These are phyloP conservation scores for Chaetophractus vellerosus DNA, from an alignment of 2,797 vertebrate genomes.

Conservation along the genomic window DNA sequence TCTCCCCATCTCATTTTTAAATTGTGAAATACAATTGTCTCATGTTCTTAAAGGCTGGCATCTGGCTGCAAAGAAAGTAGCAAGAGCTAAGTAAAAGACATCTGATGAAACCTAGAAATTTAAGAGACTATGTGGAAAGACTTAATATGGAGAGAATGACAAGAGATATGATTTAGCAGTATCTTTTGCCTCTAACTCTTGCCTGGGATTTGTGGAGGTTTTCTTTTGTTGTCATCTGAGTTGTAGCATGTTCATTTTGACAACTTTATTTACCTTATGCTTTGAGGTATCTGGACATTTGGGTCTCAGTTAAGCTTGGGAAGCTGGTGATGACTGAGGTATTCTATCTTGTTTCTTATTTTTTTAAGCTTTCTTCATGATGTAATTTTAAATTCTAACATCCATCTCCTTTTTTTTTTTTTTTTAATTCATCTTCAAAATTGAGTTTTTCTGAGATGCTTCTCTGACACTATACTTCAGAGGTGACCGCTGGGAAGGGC, in stretches of 20 bases:
- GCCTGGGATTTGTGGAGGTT: neutral
- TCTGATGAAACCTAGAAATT: neutral
- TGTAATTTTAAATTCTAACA: neutral
- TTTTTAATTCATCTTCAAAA: constrained; percentile 60
- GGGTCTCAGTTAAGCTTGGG: neutral
- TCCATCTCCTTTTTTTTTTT: constrained; percentile 40
- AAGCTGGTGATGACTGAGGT: neutral
- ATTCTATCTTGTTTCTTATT: neutral
- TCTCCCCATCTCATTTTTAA: neutral
- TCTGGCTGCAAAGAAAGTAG: neutral
- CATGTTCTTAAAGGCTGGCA: neutral
- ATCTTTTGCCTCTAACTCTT: neutral
- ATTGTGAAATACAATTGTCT: neutral
- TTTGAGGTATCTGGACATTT: neutral
- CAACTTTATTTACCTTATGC: neutral
- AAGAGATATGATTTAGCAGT: neutral
- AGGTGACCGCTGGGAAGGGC: neutral
- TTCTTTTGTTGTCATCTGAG: neutral
- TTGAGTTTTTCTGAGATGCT: constrained; percentile 14
- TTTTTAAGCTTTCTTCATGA: constrained; percentile 29
- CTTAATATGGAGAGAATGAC: neutral
- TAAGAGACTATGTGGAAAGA: neutral
- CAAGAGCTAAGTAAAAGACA: neutral
- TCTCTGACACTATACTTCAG: neutral
- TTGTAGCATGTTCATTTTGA: neutral